Conservation (phyloP, 2,113 vertebrate species). For the Herpetotheres cachinnans region DNA sequence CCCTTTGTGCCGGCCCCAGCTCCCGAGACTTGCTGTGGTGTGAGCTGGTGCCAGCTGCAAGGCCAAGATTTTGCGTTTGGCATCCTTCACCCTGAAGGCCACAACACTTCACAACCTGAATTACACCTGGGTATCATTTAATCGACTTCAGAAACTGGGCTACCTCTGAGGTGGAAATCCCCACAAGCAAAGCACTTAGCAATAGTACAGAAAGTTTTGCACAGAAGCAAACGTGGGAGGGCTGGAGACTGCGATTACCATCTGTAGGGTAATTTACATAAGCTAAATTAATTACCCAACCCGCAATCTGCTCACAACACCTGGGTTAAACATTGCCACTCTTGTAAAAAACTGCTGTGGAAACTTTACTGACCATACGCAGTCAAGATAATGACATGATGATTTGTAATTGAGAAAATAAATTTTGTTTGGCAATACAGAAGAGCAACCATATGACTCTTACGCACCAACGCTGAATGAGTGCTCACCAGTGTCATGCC, state of each 20-base stretch:
- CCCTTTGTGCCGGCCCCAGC: not conserved
- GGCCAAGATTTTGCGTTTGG: not conserved
- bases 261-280: conserved; percentile 47
- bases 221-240: not conserved
- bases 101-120: not conserved
- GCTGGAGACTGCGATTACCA: not conserved
- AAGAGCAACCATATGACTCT: not conserved
- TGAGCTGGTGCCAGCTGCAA: not conserved
- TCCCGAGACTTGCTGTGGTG: rapidly evolving
- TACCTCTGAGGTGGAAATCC: not conserved
- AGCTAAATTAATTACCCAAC: conserved; percentile 46
- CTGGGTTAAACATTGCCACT: conserved; percentile 7
- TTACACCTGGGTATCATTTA: not conserved
- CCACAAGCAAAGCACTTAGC: not conserved
- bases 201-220: not conserved
- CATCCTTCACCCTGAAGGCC: not conserved
- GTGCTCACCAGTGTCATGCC: not conserved
- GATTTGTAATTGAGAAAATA: not conserved
- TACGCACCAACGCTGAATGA: not conserved
- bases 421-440: not conserved
- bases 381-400: not conserved
- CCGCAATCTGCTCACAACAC: conserved; percentile 53
- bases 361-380: not conserved
- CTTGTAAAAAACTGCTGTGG: not conserved
- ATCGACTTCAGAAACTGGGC: not conserved